Evolutionary conservation across 2,797 vertebrate species (phyloP), one percentile per base, ranked within the genome.

Genomic region (Nyctibius grandis): DNA sequence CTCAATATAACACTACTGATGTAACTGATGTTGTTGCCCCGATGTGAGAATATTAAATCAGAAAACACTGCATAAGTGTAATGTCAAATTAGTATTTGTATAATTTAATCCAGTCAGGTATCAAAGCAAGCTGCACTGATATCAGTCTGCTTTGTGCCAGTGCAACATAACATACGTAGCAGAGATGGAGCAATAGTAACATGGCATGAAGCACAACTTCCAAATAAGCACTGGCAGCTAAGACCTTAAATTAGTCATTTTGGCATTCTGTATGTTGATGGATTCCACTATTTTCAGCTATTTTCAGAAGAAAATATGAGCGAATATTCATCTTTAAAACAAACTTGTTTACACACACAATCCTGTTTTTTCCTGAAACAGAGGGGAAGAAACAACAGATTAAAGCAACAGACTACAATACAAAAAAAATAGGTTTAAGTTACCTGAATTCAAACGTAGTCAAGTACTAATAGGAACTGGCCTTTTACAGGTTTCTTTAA

Each of bases 271-370:
- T 38, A 44, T 51, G 36, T 40, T 80, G 65, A 91, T 42, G 38
- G 64, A 68, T 84, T 76, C 51, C 60, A 38, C 64, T 77, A 40
- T 51, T 89, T 91, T 36, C 50, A 33, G n/a, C 40, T 77, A 57
- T 77, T 84, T 93, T 81, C 85, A 93, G 57, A 81, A 88, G 57
- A 83, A 93, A 90, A 85, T 11, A 80, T 26, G 34, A 94, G 69
- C 65, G 80, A 86, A 34, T 64, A 86, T 69, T 92, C 50, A 76
- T 88, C 53, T 77, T 85, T 80, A 64, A 77, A 89, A 83, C 45
- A 77, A 81, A 42, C 23, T 20, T 88, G 73, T 86, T 96, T 95
- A 91, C 38, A 86, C 33, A 88, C 44, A 93, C 42, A 89, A 74
- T 31, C 14, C 16, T 89, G 33, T 11, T 83, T 47, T 70, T 75